Base-by-base conservation (phyloP, 2,113 vertebrate species). In the Amblyopsis rosae region DNA sequence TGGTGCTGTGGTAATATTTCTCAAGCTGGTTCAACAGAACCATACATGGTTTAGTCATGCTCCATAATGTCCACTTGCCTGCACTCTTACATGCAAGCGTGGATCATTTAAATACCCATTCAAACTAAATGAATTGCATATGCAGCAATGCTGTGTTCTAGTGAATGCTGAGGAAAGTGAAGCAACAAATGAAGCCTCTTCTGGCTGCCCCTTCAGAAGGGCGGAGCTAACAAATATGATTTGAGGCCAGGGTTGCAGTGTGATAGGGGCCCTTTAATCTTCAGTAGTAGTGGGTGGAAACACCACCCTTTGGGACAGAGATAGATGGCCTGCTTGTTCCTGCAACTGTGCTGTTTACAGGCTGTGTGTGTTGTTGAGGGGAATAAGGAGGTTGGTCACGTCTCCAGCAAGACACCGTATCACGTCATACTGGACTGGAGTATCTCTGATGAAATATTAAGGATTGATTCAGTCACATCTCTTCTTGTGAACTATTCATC, bases 191-290 rank as follows among this genome's bases (percentile, higher is more conserved):
- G 49, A 62, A 72, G 55, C 62, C 67, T 67, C 41, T 45, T 54
- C 55, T 74, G 60, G 16, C 11, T 80, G 51, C 26, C 46, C 35
- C 35, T 4, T 41, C 35, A 41, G 35, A 41, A 41, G 35, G 35
- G 35, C 35, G 1, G 35, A 8, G 5, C 35, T 41, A 41, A 41
- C 2, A 56, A 33, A 62, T 15, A 6, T 64, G 35, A 69, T 67
- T 80, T 78, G 16, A 78, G 78, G 51, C 54, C 19, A 41, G 33
- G 26, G n/a, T 56, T 59, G 64, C 64, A 51, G 58, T 58, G 4
- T 73, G 62, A 67, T 49, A 62, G 76, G 59, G 60, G 45, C 3
- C 48, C 73, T 76, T 84, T 80, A 71, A 83, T 84, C 60, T 76
- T 72, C 64, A 47, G 62, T 17, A 61, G 71, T 49, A 41, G 6